Percentiles rank a stretch among this genome's conserved stretches.
Conservation (phyloP, 2,113 vertebrate species). For the Gavialis gangeticus region DNA sequence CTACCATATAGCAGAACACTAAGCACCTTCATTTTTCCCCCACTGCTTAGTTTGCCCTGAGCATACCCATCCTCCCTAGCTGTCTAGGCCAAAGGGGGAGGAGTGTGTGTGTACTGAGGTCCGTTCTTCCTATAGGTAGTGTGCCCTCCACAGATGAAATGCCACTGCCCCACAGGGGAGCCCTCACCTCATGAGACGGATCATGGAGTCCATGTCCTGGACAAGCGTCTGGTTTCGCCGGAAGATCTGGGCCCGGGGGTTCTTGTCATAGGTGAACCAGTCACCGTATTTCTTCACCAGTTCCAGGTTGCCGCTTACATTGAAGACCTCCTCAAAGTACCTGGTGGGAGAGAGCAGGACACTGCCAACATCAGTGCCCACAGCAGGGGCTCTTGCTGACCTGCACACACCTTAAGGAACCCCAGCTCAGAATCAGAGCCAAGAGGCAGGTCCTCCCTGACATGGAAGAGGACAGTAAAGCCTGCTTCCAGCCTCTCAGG, state of each 20-base stretch:
- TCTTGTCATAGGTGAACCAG: slow-evolving; percentile 91
- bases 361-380: no score
- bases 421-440: not conserved
- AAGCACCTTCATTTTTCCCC: not conserved
- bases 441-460: not conserved
- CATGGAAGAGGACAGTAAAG: accelerated
- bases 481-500: not conserved
- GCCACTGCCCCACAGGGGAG: not conserved
- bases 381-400: not conserved
- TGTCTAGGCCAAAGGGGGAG: not conserved
- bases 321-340: slow-evolving; percentile 90
- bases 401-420: not conserved
- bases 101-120: not conserved
- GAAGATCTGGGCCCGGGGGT: slow-evolving; percentile 93
- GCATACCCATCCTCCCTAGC: not conserved
- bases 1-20: not conserved
- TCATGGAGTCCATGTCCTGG: slow-evolving; percentile 88
- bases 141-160: not conserved
- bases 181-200: slow-evolving; percentile 91
- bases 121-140: not conserved
- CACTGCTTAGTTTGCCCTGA: not conserved
- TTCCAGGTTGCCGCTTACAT: slow-evolving; percentile 85
- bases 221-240: slow-evolving; percentile 88
- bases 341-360: slow-evolving; percentile 60
- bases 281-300: slow-evolving; percentile 89